Evolutionary conservation across 2,113 vertebrate species (phyloP).

Genomic region (Nyctereutes procyonoides): DNA sequence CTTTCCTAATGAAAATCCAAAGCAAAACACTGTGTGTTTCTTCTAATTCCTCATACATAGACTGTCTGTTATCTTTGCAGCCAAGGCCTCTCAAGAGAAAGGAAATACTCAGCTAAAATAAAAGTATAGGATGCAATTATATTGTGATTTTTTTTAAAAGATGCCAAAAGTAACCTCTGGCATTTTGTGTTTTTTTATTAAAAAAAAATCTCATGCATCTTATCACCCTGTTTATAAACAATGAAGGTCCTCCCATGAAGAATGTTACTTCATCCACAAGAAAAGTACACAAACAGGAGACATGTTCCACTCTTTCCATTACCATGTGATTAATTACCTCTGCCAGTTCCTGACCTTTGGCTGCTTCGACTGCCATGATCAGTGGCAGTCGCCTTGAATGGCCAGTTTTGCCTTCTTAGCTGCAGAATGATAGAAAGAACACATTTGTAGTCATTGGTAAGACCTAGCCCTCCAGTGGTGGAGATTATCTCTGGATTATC

Average conservation of each 20-base stretch:
- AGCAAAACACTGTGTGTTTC: background rate
- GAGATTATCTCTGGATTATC: conserved; percentile 79
- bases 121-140: background rate
- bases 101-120: conserved; percentile 14
- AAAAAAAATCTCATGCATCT: background rate
- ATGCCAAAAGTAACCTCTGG: too few species aligned
- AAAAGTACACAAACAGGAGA: background rate
- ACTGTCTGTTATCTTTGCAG: background rate
- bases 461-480: conserved; percentile 75
- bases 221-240: background rate
- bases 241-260: background rate
- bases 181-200: too few species aligned
- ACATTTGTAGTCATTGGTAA: conserved; percentile 80
- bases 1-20: background rate
- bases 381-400: conserved; percentile 36
- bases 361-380: conserved; percentile 13
- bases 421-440: conserved; percentile 67
- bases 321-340: background rate
- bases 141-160: background rate
- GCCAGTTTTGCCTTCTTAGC: conserved; percentile 66
- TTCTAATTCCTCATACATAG: background rate
- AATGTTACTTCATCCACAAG: background rate
- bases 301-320: background rate
- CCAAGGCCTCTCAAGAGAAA: background rate
- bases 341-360: conserved; percentile 65